phyloP scores from a whole-genome alignment of 2,113 vertebrate species.

The Litocranius walleri region DNA sequence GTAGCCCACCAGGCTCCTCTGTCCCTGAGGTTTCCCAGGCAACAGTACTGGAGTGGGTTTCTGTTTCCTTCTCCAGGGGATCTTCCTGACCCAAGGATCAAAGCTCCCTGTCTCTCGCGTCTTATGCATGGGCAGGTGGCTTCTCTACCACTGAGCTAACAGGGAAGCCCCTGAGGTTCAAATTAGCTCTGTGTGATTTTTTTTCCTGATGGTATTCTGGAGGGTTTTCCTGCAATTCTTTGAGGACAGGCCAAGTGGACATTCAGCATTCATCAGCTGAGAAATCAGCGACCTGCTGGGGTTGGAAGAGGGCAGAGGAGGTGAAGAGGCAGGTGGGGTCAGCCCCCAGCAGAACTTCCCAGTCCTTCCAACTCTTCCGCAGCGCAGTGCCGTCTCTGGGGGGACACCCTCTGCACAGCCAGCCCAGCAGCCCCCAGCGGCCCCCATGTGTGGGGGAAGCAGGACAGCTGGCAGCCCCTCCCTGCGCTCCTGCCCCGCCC shows the following conservation, averaged over 20 bases:
- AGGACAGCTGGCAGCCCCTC: fast-evolving
- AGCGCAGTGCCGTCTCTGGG: not conserved
- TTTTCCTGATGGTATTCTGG: not conserved
- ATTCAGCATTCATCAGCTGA: not conserved
- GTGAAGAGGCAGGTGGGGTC: not conserved
- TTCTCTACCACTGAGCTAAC: not conserved
- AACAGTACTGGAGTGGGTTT: not conserved
- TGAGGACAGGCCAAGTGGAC: not conserved
- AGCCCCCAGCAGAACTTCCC: not conserved
- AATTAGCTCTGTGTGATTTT: too few relatives aligned
- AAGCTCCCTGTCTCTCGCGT: not conserved
- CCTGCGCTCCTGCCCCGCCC: not conserved
- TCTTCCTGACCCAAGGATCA: not conserved
- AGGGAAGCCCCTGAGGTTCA: not conserved
- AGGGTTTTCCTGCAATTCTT: not conserved
- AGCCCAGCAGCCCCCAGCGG: fast-evolving
- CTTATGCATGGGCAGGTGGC: not conserved
- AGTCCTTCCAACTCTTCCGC: not conserved
- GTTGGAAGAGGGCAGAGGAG: not conserved
- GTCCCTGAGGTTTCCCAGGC: not conserved
- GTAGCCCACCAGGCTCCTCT: not conserved
- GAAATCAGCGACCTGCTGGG: too few relatives aligned
- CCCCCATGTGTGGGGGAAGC: fast-evolving
- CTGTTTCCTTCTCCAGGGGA: not conserved
- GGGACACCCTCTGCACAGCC: fast-evolving